Conservation (phyloP, 2,888 invertebrate genomes). For the Rhogogaster chlorosoma region DNA sequence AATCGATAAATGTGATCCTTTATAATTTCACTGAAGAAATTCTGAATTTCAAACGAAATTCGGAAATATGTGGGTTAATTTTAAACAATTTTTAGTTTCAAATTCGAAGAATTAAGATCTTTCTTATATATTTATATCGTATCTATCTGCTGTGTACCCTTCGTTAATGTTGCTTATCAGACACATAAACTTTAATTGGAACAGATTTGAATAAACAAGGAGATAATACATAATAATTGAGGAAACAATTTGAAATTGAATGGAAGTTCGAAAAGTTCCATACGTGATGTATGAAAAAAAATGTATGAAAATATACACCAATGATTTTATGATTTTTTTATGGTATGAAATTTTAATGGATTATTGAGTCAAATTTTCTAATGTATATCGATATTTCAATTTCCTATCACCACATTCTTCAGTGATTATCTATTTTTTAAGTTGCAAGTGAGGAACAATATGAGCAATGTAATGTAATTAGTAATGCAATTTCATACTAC, state of each 20-base stretch:
- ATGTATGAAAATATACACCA: no score
- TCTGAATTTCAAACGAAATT: background rate
- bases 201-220: background rate
- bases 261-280: background rate
- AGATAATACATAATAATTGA: background rate
- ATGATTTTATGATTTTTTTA: background rate
- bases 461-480: no score
- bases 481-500: no score
- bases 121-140: background rate
- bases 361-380: no score
- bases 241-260: background rate
- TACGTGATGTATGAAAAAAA: background rate
- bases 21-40: background rate
- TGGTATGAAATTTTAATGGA: background rate
- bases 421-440: no score
- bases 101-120: background rate
- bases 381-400: no score
- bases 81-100: background rate
- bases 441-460: no score
- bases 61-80: background rate
- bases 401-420: no score
- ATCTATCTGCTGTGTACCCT: background rate
- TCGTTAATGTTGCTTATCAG: background rate
- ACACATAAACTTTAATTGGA: background rate
- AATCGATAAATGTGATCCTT: background rate